Evolutionary conservation across 2,888 invertebrate genomes (phyloP), one percentile per base, ranked within the genome.

Genomic region (Leucoptera coffeella): DNA sequence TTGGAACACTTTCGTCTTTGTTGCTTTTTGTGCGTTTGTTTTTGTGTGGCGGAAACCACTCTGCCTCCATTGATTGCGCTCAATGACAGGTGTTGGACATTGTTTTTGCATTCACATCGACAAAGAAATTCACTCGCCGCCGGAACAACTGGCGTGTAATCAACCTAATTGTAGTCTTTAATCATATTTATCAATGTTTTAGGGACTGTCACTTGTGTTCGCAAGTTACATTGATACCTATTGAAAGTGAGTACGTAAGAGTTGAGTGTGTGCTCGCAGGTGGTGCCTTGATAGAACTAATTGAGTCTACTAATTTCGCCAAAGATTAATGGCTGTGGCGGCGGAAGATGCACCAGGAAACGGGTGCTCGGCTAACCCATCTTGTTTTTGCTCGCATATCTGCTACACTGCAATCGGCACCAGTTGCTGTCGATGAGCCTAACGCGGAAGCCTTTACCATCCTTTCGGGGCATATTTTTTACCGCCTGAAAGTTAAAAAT

Each of bases 1-100:
- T 47, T 40, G 51, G 60, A 62, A 67, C 67, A 69, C 69, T 69
- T 69, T 69, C 65, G 58, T 47, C 65, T 61, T 64, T 65, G 59
- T 60, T 56, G 43, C 50, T 54, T 57, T 60, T 61, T 37, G 20
- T 39, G 41, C 47, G 47, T 52, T 52, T 45, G 47, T 47, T 48
- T 59, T 51, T 59, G 47, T 34, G 17, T 46, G 46, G 52, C 60
- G 67, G 67, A 62, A 67, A 52, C 51, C 51, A 41, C 45, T 45
- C 39, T 9, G 42, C 41, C 38, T 43, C 60, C 55, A 56, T 59
- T 59, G 61, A 62, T 61, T 58, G 48, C 55, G 47, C 20, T 33
- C 32, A 29, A 43, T 37, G 58, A 62, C 69, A 69, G 69, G 67
- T 69, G 67, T 35, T 44, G 35, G 33, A 26, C 32, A 37, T 41